Base-by-base conservation (phyloP, 2,888 invertebrate species). In the Caradrina kadenii region DNA sequence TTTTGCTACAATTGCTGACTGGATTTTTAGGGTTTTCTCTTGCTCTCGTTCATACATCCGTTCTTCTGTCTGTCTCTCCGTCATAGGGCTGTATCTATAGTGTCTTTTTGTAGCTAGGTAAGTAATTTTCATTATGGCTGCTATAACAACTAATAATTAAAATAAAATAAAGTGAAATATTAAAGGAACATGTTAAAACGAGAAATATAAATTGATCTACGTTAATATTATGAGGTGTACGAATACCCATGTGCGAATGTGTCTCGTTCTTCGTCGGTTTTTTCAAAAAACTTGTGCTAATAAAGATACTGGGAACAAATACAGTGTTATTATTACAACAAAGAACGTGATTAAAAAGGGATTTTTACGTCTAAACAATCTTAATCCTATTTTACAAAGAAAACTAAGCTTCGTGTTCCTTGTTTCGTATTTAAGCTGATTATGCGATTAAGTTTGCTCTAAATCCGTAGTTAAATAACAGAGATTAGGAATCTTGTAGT, bases 401-500 rank as follows among this genome's bases (percentile, higher is more conserved):
- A 52, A 64, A 69, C 74, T 63, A 76, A 73, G 56, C 31, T 52
- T 50, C 54, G 54, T 49, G 52, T 63, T 67, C 17, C 54, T 71
- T 70, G 65, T 62, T 63, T 62, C 60, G 17, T 8, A 31, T 50
- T 60, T 73, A 73, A 75, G 73, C 69, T 56, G 63, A 71, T 70
- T 76, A 81, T 49, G 52, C 50, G 64, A 72, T 82, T 73, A 76
- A 60, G 63, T 74, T 82, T 56, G 53, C 56, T 66, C 64, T 66
- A 62, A 72, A 59, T 59, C 48, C 55, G 26, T 52, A 70, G 61
- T 68, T 61, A 76, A 73, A 76, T 75, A 72, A 72, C 71, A 72
- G 65, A 77, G 77, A 80, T 76, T 76, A 69, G 62, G 56, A 76
- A 75, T 79, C 61, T 55, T 67, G 59, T 48, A 63, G 58, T 66